Base-by-base conservation (phyloP, 53 echinoderm and acorn worm genomes). In the Zoroaster sp. region DNA sequence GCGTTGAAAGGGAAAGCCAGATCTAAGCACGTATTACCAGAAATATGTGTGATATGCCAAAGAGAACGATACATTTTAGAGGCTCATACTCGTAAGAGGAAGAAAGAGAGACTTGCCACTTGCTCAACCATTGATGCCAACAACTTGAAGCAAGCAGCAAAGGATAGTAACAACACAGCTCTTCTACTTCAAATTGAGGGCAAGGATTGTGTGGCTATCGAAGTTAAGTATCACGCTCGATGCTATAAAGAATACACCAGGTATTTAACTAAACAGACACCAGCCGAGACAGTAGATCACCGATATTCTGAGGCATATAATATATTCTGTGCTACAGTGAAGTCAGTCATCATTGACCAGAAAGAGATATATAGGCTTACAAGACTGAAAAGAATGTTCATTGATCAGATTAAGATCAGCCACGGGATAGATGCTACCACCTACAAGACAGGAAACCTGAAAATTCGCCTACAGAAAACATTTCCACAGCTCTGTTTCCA, bases 131-230 rank as follows among this genome's bases (percentile, higher is more conserved):
- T 87, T 45, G 40, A 87, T 18, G 74, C 74, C 34, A 17, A 45
- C 35, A 86, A 72, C 12, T 35, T 86, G 12, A 28, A 72, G 59
- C 63, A 55, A 65, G 83, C 83, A 43, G 69, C 83, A 30, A 69
- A 39, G 30, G 83, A 83, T 31, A 83, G 45, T 41, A 40, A 69
- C 40, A 67, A 83, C n/a, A 25, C 25, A 73, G 12, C 43, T 10
- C 35, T 83, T 10, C 67, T 83, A 39, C 23, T 73, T 39, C 87
- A 80, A 33, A 92, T 92, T 41, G 46, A 59, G 25, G 78, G 76
- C 33, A 73, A 88, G 74, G 88, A 92, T 36, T 54, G 87, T 87
- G 92, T 92, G 41, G 88, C 88, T 9, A 88, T 87, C n/a, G 88
- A 92, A 49, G 68, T 87, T 15, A 88, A 73, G 65, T 87, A 91